phyloP scores from a whole-genome alignment of 2,797 vertebrate genomes.

The Lepidocolaptes lacrymiger region DNA sequence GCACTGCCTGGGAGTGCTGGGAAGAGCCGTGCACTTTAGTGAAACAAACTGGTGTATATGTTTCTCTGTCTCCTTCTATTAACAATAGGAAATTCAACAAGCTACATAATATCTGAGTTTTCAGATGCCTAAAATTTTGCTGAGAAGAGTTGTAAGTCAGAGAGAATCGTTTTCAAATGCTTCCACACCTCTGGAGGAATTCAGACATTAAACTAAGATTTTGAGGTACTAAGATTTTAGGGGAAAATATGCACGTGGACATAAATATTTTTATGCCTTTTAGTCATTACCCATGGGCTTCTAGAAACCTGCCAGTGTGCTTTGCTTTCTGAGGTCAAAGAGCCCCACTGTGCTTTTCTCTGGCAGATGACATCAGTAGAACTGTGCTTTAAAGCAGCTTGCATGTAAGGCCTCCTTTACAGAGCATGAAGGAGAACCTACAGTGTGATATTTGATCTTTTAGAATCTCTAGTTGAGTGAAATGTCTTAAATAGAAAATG shows the following conservation, averaged over 20 bases:
- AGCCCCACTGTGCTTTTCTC: neutral
- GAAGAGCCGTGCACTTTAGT: neutral
- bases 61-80: neutral
- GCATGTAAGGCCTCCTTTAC: neutral
- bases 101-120: neutral
- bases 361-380: neutral
- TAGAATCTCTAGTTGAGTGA: constrained; percentile 1
- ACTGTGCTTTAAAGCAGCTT: neutral
- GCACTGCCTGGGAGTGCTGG: neutral
- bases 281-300: neutral
- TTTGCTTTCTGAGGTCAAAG: constrained; percentile 9
- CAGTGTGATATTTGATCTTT: neutral
- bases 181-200: neutral
- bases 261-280: neutral
- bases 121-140: neutral
- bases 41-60: neutral
- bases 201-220: neutral
- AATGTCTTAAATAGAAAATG: constrained; percentile 15
- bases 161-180: neutral
- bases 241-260: neutral
- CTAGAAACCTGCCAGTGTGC: neutral
- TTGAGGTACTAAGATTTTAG: neutral
- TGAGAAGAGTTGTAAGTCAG: neutral
- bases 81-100: neutral
- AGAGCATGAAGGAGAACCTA: neutral